Percentiles rank a stretch among this genome's conserved stretches.
These are phyloP conservation scores for Propithecus coquereli DNA, from an alignment of 2,113 vertebrate species.

Conservation along the genomic window DNA sequence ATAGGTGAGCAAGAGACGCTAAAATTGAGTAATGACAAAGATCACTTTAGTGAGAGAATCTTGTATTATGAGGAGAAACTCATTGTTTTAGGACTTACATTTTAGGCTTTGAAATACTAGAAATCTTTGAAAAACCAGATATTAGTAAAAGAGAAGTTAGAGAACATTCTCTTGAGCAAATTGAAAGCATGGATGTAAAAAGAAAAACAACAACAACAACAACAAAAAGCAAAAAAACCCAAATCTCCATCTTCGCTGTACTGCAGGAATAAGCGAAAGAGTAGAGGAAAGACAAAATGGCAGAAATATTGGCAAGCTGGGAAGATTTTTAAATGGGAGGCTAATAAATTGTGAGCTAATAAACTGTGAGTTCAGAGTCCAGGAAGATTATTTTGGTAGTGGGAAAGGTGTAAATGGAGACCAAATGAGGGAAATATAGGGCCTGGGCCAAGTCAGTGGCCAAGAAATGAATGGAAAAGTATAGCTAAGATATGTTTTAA, in stretches of 20 bases:
- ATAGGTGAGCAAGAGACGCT: too few relatives aligned
- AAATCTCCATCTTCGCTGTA: not conserved
- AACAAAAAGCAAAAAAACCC: too few relatives aligned
- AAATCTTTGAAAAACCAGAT: too few relatives aligned
- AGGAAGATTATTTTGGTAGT: not conserved
- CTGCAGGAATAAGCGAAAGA: not conserved
- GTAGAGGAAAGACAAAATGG: not conserved
- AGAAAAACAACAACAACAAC: too few relatives aligned
- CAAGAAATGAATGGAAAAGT: not conserved
- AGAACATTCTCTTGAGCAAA: too few relatives aligned
- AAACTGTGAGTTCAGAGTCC: not conserved
- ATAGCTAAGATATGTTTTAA: not conserved
- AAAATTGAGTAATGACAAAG: too few relatives aligned
- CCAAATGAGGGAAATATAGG: not conserved
- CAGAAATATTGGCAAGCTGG: not conserved
- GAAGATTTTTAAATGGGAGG: not conserved
- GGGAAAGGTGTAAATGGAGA: not conserved
- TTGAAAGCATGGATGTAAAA: too few relatives aligned
- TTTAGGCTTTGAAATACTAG: too few relatives aligned
- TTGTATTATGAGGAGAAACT: too few relatives aligned
- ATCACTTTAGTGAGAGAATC: too few relatives aligned
- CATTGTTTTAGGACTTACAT: too few relatives aligned
- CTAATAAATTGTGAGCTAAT: not conserved
- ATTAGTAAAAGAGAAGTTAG: too few relatives aligned
- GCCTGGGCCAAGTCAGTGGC: not conserved